Percentiles rank a stretch among this genome's conserved stretches.
phyloP scores from a whole-genome alignment of 1,140 invertebrate genomes.

The Orussus abietinus region DNA sequence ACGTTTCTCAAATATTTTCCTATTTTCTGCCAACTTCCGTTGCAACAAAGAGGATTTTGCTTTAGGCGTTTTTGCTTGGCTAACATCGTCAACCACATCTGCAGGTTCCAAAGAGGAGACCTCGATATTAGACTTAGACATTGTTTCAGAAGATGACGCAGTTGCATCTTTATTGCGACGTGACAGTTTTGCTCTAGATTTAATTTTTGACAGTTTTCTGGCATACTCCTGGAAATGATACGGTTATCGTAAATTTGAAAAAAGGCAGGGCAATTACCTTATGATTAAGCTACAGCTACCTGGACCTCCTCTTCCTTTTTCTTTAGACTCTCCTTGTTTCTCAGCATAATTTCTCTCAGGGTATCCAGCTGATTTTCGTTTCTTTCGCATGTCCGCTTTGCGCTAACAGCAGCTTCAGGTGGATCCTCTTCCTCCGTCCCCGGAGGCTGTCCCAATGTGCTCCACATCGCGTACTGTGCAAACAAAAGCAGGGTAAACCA shows the following conservation, averaged over 20 bases:
- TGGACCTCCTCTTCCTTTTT: constrained; percentile 47
- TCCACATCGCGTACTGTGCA: constrained; percentile 46
- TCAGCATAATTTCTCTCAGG: constrained; percentile 45
- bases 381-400: constrained; percentile 34
- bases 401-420: constrained; percentile 19
- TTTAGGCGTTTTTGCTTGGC: constrained; percentile 45
- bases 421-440: constrained; percentile 32
- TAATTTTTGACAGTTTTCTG: constrained; percentile 45
- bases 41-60: constrained; percentile 47
- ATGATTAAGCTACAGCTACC: constrained; percentile 27
- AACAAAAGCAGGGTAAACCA: constrained; percentile 42
- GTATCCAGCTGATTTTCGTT: constrained; percentile 40
- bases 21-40: constrained; percentile 47
- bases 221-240: constrained; percentile 40
- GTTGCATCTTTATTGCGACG: constrained; percentile 33
- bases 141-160: constrained; percentile 24
- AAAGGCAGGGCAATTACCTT: not conserved
- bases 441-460: constrained; percentile 39
- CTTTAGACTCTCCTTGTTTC: constrained; percentile 42
- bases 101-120: constrained; percentile 12
- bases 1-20: constrained; percentile 46
- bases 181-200: constrained; percentile 42
- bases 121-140: constrained; percentile 23
- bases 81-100: constrained; percentile 36
- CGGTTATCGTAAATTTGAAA: not conserved